phyloP scores from a whole-genome alignment of 2,888 invertebrate species.

The Harpagoxenus sublaevis region DNA sequence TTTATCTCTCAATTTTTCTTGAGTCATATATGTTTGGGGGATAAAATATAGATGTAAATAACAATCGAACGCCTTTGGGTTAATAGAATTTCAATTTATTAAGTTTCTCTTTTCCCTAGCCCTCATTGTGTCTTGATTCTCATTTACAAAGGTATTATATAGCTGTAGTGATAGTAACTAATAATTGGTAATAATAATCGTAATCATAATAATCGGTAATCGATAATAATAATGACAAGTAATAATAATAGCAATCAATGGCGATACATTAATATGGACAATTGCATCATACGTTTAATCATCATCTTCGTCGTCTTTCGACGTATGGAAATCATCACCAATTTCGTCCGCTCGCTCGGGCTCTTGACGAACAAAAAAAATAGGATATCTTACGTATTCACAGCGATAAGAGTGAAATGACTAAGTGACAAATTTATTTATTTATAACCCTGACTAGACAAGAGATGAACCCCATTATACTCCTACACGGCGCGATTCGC shows the following conservation, averaged over 20 bases:
- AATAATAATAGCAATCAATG: slow-evolving; percentile 65
- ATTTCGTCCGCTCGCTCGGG: slow-evolving; percentile 21
- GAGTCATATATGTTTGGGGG: neutral
- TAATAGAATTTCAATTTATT: slow-evolving; percentile 85
- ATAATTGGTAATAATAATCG: slow-evolving; percentile 73
- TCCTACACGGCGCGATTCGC: slow-evolving; percentile 60
- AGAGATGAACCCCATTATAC: slow-evolving; percentile 69
- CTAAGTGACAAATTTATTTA: slow-evolving; percentile 61
- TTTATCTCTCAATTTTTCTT: neutral
- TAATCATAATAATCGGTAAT: slow-evolving; percentile 61
- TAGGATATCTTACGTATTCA: slow-evolving; percentile 61
- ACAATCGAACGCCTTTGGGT: slow-evolving; percentile 78
- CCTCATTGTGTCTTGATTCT: slow-evolving; percentile 83
- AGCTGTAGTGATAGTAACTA: slow-evolving; percentile 78
- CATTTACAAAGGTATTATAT: slow-evolving; percentile 84
- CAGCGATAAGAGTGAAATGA: slow-evolving; percentile 58
- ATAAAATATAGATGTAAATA: slow-evolving; percentile 51
- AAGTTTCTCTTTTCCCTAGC: slow-evolving; percentile 81
- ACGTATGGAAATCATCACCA: slow-evolving; percentile 29
- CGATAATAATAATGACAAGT: slow-evolving; percentile 60
- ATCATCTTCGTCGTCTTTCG: slow-evolving; percentile 55
- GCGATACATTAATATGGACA: slow-evolving; percentile 61
- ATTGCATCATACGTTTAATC: slow-evolving; percentile 60
- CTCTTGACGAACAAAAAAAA: slow-evolving; percentile 5
- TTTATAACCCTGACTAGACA: slow-evolving; percentile 77